phyloP scores from a whole-genome alignment of 2,888 invertebrate genomes.

The Choristoneura rosaceana region DNA sequence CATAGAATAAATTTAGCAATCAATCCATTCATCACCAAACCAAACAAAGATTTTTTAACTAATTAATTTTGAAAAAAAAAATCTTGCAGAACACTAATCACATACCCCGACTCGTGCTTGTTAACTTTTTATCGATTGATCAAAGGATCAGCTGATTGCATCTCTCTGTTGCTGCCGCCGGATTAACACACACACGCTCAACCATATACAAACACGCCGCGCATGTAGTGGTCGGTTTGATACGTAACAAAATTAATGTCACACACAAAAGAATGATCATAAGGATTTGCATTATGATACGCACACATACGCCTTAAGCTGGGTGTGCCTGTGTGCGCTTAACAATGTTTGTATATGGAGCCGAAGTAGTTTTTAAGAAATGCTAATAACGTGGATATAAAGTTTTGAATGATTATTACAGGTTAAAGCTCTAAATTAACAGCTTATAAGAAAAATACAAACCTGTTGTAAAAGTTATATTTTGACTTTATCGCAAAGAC shows the following conservation, averaged over 20 bases:
- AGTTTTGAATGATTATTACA: neutral
- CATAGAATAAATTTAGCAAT: no score
- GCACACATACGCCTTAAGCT: conserved; percentile 51
- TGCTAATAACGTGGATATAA: conserved; percentile 5
- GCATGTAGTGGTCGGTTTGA: conserved; percentile 29
- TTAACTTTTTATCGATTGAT: conserved; percentile 78
- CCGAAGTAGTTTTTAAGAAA: conserved; percentile 13
- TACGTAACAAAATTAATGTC: conserved; percentile 63
- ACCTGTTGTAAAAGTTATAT: no score
- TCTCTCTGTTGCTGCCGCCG: conserved; percentile 81
- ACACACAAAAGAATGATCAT: conserved; percentile 70
- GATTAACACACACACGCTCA: conserved; percentile 63
- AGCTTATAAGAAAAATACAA: neutral
- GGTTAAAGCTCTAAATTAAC: neutral
- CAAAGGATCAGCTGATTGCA: conserved; percentile 82
- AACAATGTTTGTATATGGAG: conserved; percentile 34
- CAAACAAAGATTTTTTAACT: no score
- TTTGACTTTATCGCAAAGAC: no score
- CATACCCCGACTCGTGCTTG: conserved; percentile 22
- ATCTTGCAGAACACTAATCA: neutral
- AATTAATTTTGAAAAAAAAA: neutral
- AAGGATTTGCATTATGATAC: conserved; percentile 72
- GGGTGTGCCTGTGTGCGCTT: conserved; percentile 22
- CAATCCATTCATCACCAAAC: no score
- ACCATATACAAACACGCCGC: conserved; percentile 37